These are phyloP conservation scores for Urocyon cinereoargenteus DNA, from an alignment of 2,797 vertebrate genomes.

Conservation along the genomic window DNA sequence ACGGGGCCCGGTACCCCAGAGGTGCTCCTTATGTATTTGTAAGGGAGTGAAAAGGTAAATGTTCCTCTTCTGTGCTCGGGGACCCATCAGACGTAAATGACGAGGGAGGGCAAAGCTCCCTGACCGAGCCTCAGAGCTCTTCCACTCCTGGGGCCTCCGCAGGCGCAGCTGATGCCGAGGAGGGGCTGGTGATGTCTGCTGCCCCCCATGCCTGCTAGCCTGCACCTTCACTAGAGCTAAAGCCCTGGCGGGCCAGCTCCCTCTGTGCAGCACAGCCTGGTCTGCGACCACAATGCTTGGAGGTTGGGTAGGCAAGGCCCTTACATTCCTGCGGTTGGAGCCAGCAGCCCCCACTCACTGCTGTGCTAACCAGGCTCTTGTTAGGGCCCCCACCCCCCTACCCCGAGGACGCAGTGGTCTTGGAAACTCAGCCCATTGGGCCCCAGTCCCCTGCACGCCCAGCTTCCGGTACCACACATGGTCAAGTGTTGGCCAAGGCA, in stretches of 20 bases:
- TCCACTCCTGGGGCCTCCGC: neutral
- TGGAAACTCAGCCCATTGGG: neutral
- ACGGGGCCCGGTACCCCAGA: neutral
- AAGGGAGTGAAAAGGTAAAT: neutral
- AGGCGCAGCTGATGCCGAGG: neutral
- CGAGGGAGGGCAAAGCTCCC: neutral
- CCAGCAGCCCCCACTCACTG: neutral
- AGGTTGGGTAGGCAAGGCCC: neutral
- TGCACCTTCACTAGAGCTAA: neutral
- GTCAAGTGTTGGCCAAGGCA: neutral
- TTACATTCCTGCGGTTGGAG: neutral
- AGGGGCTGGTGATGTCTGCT: neutral
- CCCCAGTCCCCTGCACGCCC: neutral
- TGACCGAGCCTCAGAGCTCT: neutral
- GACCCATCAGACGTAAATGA: neutral
- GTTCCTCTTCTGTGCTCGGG: neutral
- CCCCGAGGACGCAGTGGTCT: neutral
- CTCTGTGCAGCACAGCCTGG: neutral
- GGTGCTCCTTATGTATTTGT: neutral
- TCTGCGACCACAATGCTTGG: neutral
- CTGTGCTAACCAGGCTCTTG: neutral
- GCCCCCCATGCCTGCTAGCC: neutral
- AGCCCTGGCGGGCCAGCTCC: neutral
- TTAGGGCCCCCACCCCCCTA: neutral
- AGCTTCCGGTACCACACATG: neutral